Evolutionary conservation across 64 coral and sea anemone species (phyloP), one percentile per base, ranked within the genome.

Genomic region (Trachythela sp.): DNA sequence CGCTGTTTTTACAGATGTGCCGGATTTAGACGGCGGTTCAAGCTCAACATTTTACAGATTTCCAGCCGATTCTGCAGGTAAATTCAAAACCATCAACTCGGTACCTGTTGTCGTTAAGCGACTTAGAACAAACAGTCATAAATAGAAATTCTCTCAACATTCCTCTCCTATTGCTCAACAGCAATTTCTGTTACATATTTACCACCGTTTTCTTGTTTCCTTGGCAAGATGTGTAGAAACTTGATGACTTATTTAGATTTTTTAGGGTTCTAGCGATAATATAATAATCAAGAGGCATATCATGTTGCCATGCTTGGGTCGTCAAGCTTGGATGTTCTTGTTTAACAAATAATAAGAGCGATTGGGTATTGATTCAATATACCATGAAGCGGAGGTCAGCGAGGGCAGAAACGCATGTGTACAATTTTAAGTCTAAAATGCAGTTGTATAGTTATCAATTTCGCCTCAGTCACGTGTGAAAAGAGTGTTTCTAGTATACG

Each of bases 41-140:
- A 39, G 33, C 75, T n/a, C 33, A 37, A 37, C 31, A 37, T 80
- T 80, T 30, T 17, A 80, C 31, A 2, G 30, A 36, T 35, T 18
- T 37, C 15, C 75, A 18, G 75, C 75, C 33, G 33, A 80, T 34
- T 80, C 75, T 37, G 37, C 75, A 80, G 75, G 75, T 80, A 80
- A 39, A 80, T 13, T 80, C 1, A 64, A 64, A 64, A 64, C 56
- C 56, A 64, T 64, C 56, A 64, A n/a, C 56, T 64, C 26, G 56
- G 56, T 64, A 64, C 56, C 56, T 64, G 56, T 64, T 64, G 24
- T 24, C 0, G 20, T 22, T 27, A 64, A 64, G 22, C 56, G 56
- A 64, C 26, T 27, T 1, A 64, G 56, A 64, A 64, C 4, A 64
- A 64, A 0, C 24, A 0, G 56, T n/a, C 20, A 64, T 64, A 64